These are phyloP conservation scores for Huso huso DNA, from an alignment of 2,797 vertebrate genomes.

Conservation along the genomic window DNA sequence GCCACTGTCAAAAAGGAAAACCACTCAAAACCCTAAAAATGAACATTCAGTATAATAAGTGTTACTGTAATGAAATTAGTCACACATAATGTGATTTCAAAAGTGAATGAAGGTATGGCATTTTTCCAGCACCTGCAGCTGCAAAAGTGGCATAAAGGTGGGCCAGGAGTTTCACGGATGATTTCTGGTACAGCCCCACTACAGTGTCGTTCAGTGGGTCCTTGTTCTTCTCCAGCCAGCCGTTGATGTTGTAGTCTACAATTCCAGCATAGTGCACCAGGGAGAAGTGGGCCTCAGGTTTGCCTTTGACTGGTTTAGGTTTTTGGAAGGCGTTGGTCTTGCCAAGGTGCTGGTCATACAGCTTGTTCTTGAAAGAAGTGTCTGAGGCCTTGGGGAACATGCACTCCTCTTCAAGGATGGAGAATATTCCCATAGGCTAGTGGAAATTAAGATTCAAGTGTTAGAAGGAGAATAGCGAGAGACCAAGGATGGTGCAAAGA, in stretches of 20 bases:
- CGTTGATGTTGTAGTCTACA: slow-evolving; percentile 69
- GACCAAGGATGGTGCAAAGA: no score
- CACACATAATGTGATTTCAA: no score
- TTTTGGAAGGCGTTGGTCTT: slow-evolving; percentile 68
- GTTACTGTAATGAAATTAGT: no score
- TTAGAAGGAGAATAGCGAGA: no score
- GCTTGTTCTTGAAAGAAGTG: slow-evolving; percentile 73
- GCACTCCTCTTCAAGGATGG: slow-evolving; percentile 55
- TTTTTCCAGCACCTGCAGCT: slow-evolving; percentile 43
- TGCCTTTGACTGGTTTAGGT: slow-evolving; percentile 68
- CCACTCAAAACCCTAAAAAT: no score
- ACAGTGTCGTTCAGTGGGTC: slow-evolving; percentile 72
- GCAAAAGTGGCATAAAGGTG: slow-evolving; percentile 55
- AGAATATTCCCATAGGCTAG: slow-evolving; percentile 43
- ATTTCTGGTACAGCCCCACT: slow-evolving; percentile 76
- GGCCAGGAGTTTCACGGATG: slow-evolving; percentile 65
- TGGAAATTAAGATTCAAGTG: not conserved
- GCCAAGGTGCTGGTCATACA: slow-evolving; percentile 80
- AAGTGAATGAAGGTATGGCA: no score
- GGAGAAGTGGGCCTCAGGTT: slow-evolving; percentile 71
- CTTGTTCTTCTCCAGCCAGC: slow-evolving; percentile 77
- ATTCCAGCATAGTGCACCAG: slow-evolving; percentile 74
- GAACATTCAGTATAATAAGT: no score
- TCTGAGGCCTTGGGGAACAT: slow-evolving; percentile 65
- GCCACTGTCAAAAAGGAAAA: no score